These are phyloP conservation scores for Dromius quadrimaculatus DNA, from an alignment of 2,888 invertebrate genomes.

Conservation along the genomic window DNA sequence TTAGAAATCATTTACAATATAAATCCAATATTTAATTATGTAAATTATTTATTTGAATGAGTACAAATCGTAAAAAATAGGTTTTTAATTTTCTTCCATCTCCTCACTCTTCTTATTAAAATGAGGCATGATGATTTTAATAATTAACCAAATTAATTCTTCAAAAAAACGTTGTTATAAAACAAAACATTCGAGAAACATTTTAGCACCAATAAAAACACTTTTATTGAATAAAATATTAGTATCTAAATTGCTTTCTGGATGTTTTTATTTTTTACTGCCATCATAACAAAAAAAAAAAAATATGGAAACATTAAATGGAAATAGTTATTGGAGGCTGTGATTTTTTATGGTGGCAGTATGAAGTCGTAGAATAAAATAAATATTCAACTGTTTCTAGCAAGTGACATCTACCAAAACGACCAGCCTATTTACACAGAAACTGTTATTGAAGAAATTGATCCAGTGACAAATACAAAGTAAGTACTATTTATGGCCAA, in stretches of 20 bases:
- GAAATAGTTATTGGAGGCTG: constrained; percentile 1
- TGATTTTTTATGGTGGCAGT: constrained; percentile 54
- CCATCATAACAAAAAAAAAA: too few species aligned
- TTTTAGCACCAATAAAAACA: constrained; percentile 47
- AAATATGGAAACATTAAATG: background rate
- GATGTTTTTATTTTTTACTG: constrained; percentile 28
- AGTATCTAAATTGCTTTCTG: constrained; percentile 49
- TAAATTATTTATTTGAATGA: background rate
- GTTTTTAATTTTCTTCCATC: constrained; percentile 23
- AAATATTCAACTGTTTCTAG: too few species aligned
- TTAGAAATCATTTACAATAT: too few species aligned
- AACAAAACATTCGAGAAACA: constrained; percentile 39
- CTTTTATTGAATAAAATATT: background rate
- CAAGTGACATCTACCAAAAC: constrained; percentile 72
- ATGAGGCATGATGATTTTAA: constrained; percentile 50
- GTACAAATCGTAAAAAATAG: constrained; percentile 7
- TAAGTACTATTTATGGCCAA: constrained; percentile 63
- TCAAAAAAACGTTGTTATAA: constrained; percentile 20
- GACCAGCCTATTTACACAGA: constrained; percentile 70
- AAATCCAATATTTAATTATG: background rate
- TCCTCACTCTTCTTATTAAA: constrained; percentile 45
- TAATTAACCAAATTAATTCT: constrained; percentile 38
- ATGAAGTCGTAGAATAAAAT: too few species aligned
- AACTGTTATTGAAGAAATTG: constrained; percentile 68
- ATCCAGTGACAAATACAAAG: constrained; percentile 70